Evolutionary conservation across 92 coral and sea anemone genomes (phyloP).

Genomic region (Umimayanthus chanpuru): DNA sequence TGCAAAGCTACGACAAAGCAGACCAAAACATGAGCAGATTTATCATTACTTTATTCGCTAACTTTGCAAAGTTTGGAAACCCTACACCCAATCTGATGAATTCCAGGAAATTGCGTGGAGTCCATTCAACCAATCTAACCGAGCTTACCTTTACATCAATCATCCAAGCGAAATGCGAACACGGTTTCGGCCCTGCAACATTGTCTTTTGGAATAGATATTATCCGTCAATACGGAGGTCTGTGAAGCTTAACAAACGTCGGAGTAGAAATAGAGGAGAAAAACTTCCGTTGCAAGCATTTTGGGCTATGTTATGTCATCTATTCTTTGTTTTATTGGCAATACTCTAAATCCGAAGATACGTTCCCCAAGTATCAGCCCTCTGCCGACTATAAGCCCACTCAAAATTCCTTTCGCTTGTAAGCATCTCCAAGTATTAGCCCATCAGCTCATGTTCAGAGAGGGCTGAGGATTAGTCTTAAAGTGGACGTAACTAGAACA

Average conservation of each 20-base stretch:
- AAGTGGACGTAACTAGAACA: too few species aligned
- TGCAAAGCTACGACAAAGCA: conserved; percentile 64
- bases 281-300: not conserved
- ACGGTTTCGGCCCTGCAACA: conserved; percentile 60
- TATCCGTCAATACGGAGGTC: not conserved
- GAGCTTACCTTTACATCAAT: conserved; percentile 68
- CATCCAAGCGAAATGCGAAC: conserved; percentile 45
- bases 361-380: too few species aligned
- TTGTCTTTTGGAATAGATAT: conserved; percentile 81
- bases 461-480: too few species aligned
- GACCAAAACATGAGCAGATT: conserved; percentile 73
- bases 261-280: not conserved
- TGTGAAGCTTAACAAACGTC: not conserved
- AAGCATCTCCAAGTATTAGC: too few species aligned
- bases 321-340: too few species aligned
- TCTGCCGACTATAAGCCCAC: too few species aligned
- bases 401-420: too few species aligned
- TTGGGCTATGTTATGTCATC: not conserved
- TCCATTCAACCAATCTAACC: conserved; percentile 51
- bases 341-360: too few species aligned
- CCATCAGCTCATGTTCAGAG: too few species aligned
- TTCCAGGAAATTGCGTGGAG: conserved; percentile 58
- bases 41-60: conserved; percentile 70
- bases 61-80: conserved; percentile 83
- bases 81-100: conserved; percentile 72